Base-by-base conservation (phyloP, 2,888 invertebrate species). In the Coleophora flavipennella region DNA sequence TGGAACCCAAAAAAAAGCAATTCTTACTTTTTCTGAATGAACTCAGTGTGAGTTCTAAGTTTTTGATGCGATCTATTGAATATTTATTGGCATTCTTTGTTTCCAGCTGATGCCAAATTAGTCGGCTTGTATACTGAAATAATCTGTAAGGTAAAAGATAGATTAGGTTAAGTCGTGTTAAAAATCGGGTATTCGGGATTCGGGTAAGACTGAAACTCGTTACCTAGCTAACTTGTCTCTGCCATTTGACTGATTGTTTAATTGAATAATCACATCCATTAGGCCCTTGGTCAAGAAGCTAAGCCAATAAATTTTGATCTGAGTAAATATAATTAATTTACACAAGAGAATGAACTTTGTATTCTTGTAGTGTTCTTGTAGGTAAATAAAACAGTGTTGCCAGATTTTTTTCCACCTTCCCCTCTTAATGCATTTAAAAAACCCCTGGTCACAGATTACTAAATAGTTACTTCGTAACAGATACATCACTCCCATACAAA, bases 21-120 rank as follows among this genome's bases (percentile, higher is more conserved):
- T 40, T 59, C 62, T 61, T 88, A 96, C 96, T 86, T 88, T 95
- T 95, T 62, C 96, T 87, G 57, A 95, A 95, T 41, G 94, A 91
- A 62, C 95, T 92, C 41, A 96, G 86, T 42, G 93, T 90, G 53
- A 90, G 90, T 71, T 96, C 96, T 36, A 96, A 77, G 45, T 90
- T 91, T 77, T 94, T 93, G 28, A 96, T 86, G 56, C 90, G 88
- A 52, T 92, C 90, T 9, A 92, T 87, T 14, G 91, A 86, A 41
- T 89, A 87, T 57, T 89, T 88, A 53, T 88, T 87, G 28, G 87
- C 84, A 49, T 85, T 72, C 40, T 80, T 85, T 55, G 88, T 86
- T 64, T 91, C 88, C 38, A 94, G 67, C 43, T 90, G 88, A 69
- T 94, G 91, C 94, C 95, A 95, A 45, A 92, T 67, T 27, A 94